A percentile compares a stretch with the other conserved stretches of the same genome.
Conservation (phyloP, 2,888 invertebrate species). For the Agonopterix alstromeriana region DNA sequence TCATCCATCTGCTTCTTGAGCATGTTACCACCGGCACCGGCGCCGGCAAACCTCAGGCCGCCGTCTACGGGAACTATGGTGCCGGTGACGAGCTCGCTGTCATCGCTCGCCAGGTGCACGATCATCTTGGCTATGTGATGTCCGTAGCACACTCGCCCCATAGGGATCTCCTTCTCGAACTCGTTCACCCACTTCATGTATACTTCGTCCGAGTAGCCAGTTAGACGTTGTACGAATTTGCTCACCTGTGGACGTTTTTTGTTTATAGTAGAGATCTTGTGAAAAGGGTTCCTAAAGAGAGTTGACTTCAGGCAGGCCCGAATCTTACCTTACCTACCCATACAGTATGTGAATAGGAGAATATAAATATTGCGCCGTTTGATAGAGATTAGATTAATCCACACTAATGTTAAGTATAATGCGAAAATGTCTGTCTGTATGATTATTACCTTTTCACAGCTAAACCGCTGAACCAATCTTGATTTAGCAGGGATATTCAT, state of each 20-base stretch:
- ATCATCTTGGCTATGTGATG: conserved; percentile 89
- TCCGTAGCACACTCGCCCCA: conserved; percentile 20
- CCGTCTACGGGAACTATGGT: conserved; percentile 38
- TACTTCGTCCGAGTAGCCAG: conserved; percentile 17
- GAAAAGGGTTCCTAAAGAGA: too few relatives aligned
- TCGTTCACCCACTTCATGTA: conserved; percentile 19
- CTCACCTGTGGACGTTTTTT: background rate
- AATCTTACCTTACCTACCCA: too few relatives aligned
- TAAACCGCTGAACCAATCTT: too few relatives aligned
- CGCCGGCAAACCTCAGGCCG: conserved; percentile 4
- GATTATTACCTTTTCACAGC: too few relatives aligned
- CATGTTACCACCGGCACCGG: background rate
- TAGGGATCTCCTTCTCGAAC: conserved; percentile 13
- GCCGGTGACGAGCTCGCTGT: conserved; percentile 90
- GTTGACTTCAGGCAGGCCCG: too few relatives aligned
- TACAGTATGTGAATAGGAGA: too few relatives aligned
- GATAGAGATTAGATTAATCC: too few relatives aligned
- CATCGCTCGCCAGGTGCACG: conserved; percentile 87
- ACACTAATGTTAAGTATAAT: too few relatives aligned
- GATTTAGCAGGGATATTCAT: too few relatives aligned
- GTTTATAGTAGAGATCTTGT: too few relatives aligned
- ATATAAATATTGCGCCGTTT: too few relatives aligned
- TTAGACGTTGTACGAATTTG: conserved; percentile 17
- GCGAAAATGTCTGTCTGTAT: too few relatives aligned
- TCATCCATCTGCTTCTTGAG: background rate